Percentiles rank a stretch among this genome's conserved stretches.
Evolutionary conservation across 1,140 invertebrate genomes (phyloP).

Genomic region (Myzus persicae): DNA sequence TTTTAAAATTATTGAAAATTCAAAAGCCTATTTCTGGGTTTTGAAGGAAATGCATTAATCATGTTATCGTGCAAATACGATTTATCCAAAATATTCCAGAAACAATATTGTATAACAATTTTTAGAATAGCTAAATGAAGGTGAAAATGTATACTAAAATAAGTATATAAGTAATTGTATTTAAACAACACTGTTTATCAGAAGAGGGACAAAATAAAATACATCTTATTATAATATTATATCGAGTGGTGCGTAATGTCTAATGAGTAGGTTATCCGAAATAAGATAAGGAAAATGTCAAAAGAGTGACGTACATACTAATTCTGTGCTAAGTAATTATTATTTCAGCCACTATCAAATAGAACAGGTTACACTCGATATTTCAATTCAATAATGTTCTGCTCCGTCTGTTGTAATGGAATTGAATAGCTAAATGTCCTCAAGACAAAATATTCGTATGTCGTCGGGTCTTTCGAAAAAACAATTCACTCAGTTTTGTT

Average conservation of each 20-base stretch:
- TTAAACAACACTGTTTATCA: neutral
- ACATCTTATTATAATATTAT: neutral
- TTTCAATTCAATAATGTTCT: neutral
- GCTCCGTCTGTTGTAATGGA: too few species aligned
- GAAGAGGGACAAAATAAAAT: neutral
- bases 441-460: too few species aligned
- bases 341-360: neutral
- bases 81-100: too few species aligned
- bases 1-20: neutral
- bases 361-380: rapidly evolving
- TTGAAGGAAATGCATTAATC: too few species aligned
- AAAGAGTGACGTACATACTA: neutral
- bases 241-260: neutral
- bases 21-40: neutral
- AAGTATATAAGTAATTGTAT: neutral
- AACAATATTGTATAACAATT: neutral
- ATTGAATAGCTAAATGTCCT: neutral
- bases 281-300: neutral
- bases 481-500: too few species aligned
- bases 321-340: neutral
- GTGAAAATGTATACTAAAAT: too few species aligned
- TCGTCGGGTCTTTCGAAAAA: too few species aligned
- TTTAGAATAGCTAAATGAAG: too few species aligned
- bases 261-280: neutral
- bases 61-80: too few species aligned